phyloP scores from a whole-genome alignment of 2,888 invertebrate species.

The Drosophila multiciliata region DNA sequence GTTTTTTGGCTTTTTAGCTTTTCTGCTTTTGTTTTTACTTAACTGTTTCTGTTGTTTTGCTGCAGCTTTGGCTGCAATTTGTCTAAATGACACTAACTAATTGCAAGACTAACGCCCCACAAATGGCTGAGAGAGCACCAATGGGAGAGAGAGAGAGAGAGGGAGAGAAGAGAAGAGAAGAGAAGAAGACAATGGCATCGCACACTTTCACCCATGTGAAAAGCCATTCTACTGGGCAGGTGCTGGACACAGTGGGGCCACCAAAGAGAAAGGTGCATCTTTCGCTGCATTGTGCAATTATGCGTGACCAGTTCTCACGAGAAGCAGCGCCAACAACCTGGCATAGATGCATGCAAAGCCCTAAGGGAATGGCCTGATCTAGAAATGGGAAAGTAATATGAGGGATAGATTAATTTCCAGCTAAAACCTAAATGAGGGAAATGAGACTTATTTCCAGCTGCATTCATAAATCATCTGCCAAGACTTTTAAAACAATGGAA shows the following conservation, averaged over 20 bases:
- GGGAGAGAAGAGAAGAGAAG: conserved; percentile 6
- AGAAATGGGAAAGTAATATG: not conserved
- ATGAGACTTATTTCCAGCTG: not conserved
- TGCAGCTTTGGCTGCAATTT: conserved; percentile 59
- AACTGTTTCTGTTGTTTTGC: conserved; percentile 25
- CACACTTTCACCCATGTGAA: conserved; percentile 63
- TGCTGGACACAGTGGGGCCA: conserved; percentile 42
- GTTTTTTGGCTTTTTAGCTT: not conserved
- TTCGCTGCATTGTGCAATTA: conserved; percentile 14
- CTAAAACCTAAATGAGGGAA: not conserved
- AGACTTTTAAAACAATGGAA: not conserved
- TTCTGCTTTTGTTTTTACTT: conserved; percentile 39
- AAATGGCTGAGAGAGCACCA: conserved; percentile 52
- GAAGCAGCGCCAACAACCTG: conserved; percentile 5
- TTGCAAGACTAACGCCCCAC: conserved; percentile 77
- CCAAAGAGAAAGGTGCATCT: conserved; percentile 36
- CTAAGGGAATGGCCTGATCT: not conserved
- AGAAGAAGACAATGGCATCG: conserved; percentile 46
- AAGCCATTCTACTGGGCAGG: conserved; percentile 28
- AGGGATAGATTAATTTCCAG: too few relatives aligned
- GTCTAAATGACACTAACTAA: conserved; percentile 79
- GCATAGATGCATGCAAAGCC: conserved; percentile 6
- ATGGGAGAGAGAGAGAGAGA: not conserved
- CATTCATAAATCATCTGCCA: not conserved
- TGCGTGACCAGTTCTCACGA: conserved; percentile 41